Base-by-base conservation (phyloP, 1,140 invertebrate genomes). In the Homarus americanus region DNA sequence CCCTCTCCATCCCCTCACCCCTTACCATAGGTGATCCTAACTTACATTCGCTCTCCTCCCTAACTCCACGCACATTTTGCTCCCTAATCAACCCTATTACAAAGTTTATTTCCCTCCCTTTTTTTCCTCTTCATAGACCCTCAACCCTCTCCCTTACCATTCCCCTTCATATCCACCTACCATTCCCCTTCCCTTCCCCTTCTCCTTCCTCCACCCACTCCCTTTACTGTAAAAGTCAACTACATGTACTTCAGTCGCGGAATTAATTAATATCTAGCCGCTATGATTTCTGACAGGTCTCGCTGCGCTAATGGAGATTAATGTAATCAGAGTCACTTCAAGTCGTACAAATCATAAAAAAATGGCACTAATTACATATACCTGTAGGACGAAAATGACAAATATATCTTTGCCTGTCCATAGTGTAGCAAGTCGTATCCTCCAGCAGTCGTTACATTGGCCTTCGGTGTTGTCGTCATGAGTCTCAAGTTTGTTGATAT, bases 261-360 rank as follows among this genome's bases (percentile, higher is more conserved):
- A 38, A 44, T 41, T 78, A 69, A 69, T 32, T 69, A 9, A 28
- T 58, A 82, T 53, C 49, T n/a, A 82, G 34, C 44, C 0, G 2
- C 79, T 53, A 28, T 87, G 78, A 87, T 78, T 53, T 36, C 84
- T 63, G 73, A 87, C 84, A 87, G 32, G 49, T 78, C 84, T 78
- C 58, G 44, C 84, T 78, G 84, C n/a, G 84, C 49, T 87, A 87
- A 87, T 87, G 84, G 75, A 78, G 84, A 87, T 10, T 76, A 87
- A 87, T 87, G 84, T 87, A 78, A 87, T 87, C 84, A 87, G 75
- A 63, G 53, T 53, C 73, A 38, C 28, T 34, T 32, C 28, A 38
- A 76, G 75, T 76, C 34, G 72, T 34, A 28, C 40, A 40, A 78
- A 49, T 34, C 15, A 78, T 87, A 73, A 87, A 36, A n/a, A 44